Evolutionary conservation across 2,113 vertebrate species (phyloP).

Genomic region (Natator depressus): DNA sequence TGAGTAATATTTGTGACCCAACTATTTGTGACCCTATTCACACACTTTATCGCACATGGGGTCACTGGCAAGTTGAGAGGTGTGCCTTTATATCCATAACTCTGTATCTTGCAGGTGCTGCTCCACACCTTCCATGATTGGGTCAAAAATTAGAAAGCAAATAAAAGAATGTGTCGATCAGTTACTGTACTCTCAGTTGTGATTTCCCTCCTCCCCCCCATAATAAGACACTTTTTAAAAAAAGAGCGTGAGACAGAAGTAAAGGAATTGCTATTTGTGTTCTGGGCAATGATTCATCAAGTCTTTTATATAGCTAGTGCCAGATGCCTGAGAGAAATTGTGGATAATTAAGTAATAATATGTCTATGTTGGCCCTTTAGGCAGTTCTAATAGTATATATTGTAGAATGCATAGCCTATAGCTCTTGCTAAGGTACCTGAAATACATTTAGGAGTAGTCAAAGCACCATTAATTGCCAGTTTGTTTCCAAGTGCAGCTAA

Average conservation of each 20-base stretch:
- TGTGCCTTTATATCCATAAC: background rate
- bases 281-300: fast-evolving
- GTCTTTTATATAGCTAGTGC: background rate
- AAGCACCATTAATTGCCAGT: background rate
- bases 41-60: background rate
- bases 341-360: background rate
- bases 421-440: background rate
- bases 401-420: background rate
- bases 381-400: background rate
- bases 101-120: background rate
- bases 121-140: background rate
- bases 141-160: background rate
- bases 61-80: background rate
- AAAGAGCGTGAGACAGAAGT: background rate
- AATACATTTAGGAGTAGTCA: background rate
- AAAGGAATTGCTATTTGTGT: fast-evolving
- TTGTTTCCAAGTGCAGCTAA: background rate
- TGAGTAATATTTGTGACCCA: background rate
- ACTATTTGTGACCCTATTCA: background rate
- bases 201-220: background rate
- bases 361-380: background rate
- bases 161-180: background rate
- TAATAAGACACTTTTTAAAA: background rate
- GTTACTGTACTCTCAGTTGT: background rate
- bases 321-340: background rate